Base-by-base conservation (phyloP, 2,797 vertebrate genomes). In the Nannoperca obscura region DNA sequence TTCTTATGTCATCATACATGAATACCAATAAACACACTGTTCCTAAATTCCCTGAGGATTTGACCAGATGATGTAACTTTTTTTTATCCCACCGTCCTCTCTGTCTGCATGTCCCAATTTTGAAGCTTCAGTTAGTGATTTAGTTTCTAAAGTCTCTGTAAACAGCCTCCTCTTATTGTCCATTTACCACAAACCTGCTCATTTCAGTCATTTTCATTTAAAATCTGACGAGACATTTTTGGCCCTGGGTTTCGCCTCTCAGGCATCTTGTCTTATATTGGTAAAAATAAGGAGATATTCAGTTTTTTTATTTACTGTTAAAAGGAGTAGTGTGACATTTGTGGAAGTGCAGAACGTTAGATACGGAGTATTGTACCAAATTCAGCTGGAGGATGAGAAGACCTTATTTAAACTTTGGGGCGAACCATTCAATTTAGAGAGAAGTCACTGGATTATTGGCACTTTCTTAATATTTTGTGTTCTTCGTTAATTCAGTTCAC, bases 61-160 rank as follows among this genome's bases (percentile, higher is more conserved):
- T 50, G 20, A 71, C 32, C 30, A 46, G 30, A 14, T 69, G 38
- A 68, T 58, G 40, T 4, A 27, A 49, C 22, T 42, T 71, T 42
- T 71, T 27, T 13, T 27, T 27, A 10, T 71, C 47, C 49, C 49
- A 53, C 62, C 47, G 53, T 61, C 58, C 34, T 30, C 47, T 65
- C 47, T 65, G 46, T 24, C 32, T 10, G 32, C 32, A 2, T 49
- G 46, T 38, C 20, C 27, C 62, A 34, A n/a, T 64, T 44, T n/a
- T 5, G 2, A 62, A 19, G 14, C 46, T 27, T 19, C 17, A 36
- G 32, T 58, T 13, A 13, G 10, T n/a, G 54, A 57, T 32, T 58
- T 20, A n/a, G 9, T 12, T 15, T 11, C 17, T 5, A 2, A 62
- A 46, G 10, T 42, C 13, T 61, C 38, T 22, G 10, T n/a, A 3